Conservation (phyloP, 2,113 vertebrate species). For the Solea senegalensis region DNA sequence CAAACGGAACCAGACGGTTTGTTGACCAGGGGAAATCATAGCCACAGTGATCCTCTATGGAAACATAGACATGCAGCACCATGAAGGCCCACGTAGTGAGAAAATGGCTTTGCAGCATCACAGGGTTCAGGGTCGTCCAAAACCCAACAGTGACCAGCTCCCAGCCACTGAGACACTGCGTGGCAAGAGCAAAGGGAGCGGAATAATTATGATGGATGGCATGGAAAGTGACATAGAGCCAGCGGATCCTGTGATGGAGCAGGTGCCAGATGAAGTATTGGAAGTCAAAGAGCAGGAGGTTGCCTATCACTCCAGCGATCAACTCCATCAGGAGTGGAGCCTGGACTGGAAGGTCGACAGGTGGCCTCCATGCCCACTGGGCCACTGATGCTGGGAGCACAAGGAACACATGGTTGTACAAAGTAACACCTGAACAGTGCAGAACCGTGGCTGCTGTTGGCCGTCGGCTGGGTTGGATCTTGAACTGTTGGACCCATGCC, state of each 20-base stretch:
- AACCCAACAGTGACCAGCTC: constrained; percentile 77
- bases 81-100: constrained; percentile 79
- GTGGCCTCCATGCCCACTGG: constrained; percentile 82
- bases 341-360: constrained; percentile 70
- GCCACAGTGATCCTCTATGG: constrained; percentile 79
- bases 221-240: constrained; percentile 81
- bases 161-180: constrained; percentile 79
- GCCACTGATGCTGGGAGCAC: constrained; percentile 79
- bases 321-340: constrained; percentile 75
- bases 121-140: constrained; percentile 78
- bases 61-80: constrained; percentile 77
- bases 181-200: constrained; percentile 73
- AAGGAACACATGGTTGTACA: constrained; percentile 79
- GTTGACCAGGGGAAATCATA: constrained; percentile 81
- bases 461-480: constrained; percentile 71
- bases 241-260: constrained; percentile 77
- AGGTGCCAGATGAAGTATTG: constrained; percentile 84
- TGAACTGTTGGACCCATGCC: constrained; percentile 72
- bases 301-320: constrained; percentile 65
- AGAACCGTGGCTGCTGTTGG: constrained; percentile 68
- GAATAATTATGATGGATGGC: constrained; percentile 78
- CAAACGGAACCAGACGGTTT: constrained; percentile 73
- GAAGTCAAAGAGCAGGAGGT: constrained; percentile 81
- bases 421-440: constrained; percentile 75
- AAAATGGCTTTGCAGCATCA: constrained; percentile 73